Conservation (phyloP, 2,797 vertebrate genomes). For the Lates japonicus region DNA sequence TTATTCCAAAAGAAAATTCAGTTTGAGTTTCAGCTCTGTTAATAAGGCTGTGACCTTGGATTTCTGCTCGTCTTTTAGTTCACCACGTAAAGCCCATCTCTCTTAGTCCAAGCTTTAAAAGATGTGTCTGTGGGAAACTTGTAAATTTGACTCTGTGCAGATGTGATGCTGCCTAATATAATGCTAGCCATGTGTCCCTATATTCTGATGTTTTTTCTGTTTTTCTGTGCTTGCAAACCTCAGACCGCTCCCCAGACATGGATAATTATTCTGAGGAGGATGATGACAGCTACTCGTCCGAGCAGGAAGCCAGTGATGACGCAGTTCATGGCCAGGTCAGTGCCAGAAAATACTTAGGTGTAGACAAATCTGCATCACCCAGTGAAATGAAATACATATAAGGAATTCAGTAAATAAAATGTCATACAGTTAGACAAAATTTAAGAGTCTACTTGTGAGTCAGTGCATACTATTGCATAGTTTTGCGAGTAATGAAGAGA, state of each 20-base stretch:
- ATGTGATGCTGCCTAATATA: neutral
- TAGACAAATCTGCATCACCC: neutral
- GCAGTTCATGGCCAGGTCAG: slow-evolving; percentile 85
- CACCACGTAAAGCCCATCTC: slow-evolving; percentile 5
- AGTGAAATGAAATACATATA: neutral
- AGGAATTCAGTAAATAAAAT: neutral
- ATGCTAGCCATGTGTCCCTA: neutral
- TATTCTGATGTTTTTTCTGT: slow-evolving; percentile 39
- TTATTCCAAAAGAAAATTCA: slow-evolving; percentile 7
- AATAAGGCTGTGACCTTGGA: slow-evolving; percentile 29
- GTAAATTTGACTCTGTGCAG: neutral
- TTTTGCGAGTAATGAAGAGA: neutral
- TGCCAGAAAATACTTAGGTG: slow-evolving; percentile 19
- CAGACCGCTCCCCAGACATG: slow-evolving; percentile 89
- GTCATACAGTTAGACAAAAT: neutral
- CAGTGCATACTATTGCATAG: neutral
- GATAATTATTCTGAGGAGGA: slow-evolving; percentile 90
- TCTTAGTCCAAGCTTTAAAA: neutral
- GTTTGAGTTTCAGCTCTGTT: slow-evolving; percentile 10
- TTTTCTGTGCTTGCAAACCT: slow-evolving; percentile 41
- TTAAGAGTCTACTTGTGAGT: neutral
- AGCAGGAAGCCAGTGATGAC: slow-evolving; percentile 89
- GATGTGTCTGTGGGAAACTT: slow-evolving; percentile 1
- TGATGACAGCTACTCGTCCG: slow-evolving; percentile 89
- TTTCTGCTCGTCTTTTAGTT: neutral